Evolutionary conservation across 2,797 vertebrate genomes (phyloP).

Genomic region (Eptatretus atami): DNA sequence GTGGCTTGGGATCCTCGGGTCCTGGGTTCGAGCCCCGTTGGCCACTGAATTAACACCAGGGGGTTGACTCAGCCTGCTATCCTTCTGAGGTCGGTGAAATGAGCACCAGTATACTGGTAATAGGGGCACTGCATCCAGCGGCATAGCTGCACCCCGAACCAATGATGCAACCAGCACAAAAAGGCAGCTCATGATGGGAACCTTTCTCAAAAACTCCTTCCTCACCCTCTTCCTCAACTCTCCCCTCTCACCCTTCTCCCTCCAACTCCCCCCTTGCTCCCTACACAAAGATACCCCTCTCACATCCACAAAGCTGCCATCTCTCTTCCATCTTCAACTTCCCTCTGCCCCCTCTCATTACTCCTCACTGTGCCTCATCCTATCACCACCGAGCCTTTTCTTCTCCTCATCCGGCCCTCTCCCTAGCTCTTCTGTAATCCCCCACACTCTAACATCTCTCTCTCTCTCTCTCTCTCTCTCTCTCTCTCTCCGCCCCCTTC

Average conservation of each 20-base stretch:
- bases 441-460: background rate
- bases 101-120: background rate
- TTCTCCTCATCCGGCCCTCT: background rate
- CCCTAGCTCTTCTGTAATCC: too few species aligned
- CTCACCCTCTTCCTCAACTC: too few species aligned
- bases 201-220: too few species aligned
- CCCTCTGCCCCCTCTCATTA: background rate
- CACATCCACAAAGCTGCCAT: background rate
- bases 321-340: background rate
- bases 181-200: too few species aligned
- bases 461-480: background rate
- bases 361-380: background rate
- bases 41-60: too few species aligned
- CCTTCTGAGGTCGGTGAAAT: too few species aligned
- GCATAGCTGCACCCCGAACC: background rate
- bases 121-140: background rate
- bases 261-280: background rate
- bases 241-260: background rate
- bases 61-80: too few species aligned
- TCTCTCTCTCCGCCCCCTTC: background rate
- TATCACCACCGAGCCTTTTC: too few species aligned
- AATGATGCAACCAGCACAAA: too few species aligned
- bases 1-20: too few species aligned
- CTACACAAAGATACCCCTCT: background rate
- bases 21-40: too few species aligned